Conservation (phyloP, 2,888 invertebrate species). For the Sarcophaga caerulescens region DNA sequence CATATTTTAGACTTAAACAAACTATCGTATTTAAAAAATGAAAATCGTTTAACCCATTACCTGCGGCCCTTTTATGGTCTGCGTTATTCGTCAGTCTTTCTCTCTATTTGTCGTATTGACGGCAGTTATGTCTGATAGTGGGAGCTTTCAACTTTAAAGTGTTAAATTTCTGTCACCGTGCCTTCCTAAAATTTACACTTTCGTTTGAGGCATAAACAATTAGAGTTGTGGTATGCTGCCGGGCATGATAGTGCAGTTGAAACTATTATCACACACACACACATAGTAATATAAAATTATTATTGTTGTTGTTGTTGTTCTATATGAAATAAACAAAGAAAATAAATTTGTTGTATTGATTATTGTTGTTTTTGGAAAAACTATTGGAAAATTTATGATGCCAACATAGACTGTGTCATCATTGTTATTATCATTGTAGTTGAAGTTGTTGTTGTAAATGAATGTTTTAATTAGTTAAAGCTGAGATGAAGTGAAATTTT, state of each 20-base stretch:
- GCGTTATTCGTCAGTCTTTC: not conserved
- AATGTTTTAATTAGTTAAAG: not conserved
- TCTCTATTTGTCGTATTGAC: not conserved
- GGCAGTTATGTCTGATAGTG: not conserved
- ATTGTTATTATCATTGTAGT: not conserved
- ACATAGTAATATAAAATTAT: too few species aligned
- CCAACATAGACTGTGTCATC: slow-evolving; percentile 24
- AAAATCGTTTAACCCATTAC: not conserved
- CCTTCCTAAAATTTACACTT: slow-evolving; percentile 19
- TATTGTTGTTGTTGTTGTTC: not conserved
- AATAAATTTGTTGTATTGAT: slow-evolving; percentile 17
- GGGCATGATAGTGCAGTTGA: not conserved
- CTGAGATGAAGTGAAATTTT: slow-evolving; percentile 31
- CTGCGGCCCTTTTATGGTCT: too few species aligned
- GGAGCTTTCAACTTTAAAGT: slow-evolving; percentile 40
- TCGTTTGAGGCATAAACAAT: not conserved
- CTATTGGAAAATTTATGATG: slow-evolving; percentile 53
- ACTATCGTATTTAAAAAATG: not conserved
- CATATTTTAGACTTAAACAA: not conserved
- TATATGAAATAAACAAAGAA: slow-evolving; percentile 8
- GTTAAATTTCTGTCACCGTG: slow-evolving; percentile 17
- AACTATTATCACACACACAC: not conserved
- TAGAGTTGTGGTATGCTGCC: not conserved
- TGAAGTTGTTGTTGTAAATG: not conserved
- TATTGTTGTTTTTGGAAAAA: not conserved